phyloP scores from a whole-genome alignment of 1,140 invertebrate species.

The Radopholus similis region DNA sequence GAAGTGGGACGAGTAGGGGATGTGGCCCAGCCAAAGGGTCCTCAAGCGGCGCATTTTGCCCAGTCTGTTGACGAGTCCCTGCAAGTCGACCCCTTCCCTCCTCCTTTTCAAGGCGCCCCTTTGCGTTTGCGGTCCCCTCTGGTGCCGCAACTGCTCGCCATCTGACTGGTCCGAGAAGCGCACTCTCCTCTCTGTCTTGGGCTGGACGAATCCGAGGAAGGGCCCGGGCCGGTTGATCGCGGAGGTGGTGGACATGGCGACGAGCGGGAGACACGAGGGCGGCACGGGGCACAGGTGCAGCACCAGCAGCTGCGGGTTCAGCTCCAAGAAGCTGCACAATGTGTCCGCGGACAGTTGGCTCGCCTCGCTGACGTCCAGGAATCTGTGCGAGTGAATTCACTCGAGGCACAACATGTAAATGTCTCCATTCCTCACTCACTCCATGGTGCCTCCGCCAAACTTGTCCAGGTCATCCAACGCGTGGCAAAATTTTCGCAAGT shows the following conservation, averaged over 20 bases:
- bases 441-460: not conserved
- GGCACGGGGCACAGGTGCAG: conserved; percentile 33
- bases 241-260: conserved; percentile 17
- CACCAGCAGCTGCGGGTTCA: conserved; percentile 18
- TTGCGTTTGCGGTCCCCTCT: not conserved
- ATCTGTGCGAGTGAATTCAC: conserved; percentile 9
- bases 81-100: not conserved
- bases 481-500: conserved; percentile 11
- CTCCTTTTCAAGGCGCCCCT: not conserved
- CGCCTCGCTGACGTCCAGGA: conserved; percentile 30
- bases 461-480: not conserved
- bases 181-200: not conserved
- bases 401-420: not conserved
- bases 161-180: too few relatives aligned
- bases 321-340: conserved; percentile 18
- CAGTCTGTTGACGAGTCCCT: conserved; percentile 4
- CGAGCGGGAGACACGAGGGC: not conserved
- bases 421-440: not conserved
- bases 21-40: conserved; percentile 10
- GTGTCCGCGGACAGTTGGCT: conserved; percentile 11
- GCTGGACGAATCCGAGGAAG: conserved; percentile 6
- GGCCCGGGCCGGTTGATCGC: conserved; percentile 5
- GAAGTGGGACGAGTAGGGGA: conserved; percentile 10
- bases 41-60: not conserved
- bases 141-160: not conserved